Percentiles rank a stretch among this genome's conserved stretches.
These are phyloP conservation scores for Hippocampus guttulatus DNA, from an alignment of 2,113 vertebrate species.

Conservation along the genomic window DNA sequence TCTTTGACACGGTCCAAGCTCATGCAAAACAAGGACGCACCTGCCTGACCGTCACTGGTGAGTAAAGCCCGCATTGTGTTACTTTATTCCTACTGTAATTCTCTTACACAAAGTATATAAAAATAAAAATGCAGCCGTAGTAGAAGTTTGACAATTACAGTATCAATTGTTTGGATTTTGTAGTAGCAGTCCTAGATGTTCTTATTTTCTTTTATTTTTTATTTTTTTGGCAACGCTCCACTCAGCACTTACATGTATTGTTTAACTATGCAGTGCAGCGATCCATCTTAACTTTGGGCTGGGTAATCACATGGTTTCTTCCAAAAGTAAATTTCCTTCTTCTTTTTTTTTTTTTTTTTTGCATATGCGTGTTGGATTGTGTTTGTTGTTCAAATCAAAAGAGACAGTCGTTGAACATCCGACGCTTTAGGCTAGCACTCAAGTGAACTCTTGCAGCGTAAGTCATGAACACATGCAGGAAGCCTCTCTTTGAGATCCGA, in stretches of 20 bases:
- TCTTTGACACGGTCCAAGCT: slow-evolving; percentile 64
- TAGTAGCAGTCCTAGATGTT: too few species aligned
- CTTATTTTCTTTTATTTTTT: too few species aligned
- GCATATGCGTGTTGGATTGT: background rate
- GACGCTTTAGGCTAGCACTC: background rate
- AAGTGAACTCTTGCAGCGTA: background rate
- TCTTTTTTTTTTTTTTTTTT: background rate
- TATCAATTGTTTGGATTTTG: too few species aligned
- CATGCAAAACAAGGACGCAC: slow-evolving; percentile 62
- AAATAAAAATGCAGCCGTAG: too few species aligned
- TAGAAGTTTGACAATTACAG: too few species aligned
- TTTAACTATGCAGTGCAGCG: too few species aligned
- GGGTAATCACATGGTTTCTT: background rate
- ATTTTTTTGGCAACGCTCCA: too few species aligned
- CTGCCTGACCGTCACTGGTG: slow-evolving; percentile 70
- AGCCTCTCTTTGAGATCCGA: background rate
- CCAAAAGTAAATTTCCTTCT: background rate
- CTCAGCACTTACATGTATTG: too few species aligned
- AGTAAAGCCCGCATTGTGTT: slow-evolving; percentile 14
- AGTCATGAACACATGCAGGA: slow-evolving; percentile 9
- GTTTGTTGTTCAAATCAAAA: background rate
- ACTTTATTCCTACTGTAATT: too few species aligned
- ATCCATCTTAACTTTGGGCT: too few species aligned
- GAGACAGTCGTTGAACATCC: background rate
- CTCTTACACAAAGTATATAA: too few species aligned